Evolutionary conservation across 2,888 invertebrate species (phyloP).

Genomic region (Adelphocoris suturalis): DNA sequence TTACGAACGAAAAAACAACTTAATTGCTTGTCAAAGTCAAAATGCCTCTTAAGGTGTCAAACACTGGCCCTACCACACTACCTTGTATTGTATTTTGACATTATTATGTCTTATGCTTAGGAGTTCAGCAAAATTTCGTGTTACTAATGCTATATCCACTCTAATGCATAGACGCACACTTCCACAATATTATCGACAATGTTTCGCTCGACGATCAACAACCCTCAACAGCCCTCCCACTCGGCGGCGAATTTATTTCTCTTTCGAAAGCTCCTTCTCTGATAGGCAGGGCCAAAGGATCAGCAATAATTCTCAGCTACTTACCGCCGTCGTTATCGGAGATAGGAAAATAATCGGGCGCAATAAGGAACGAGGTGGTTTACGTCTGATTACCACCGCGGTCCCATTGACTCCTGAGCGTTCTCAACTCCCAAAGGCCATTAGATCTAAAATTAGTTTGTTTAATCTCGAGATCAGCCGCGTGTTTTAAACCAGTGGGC

Average conservation of each 20-base stretch:
- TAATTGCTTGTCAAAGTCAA: too few species aligned
- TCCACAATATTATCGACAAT: too few species aligned
- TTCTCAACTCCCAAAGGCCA: not conserved
- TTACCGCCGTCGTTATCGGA: constrained; percentile 26
- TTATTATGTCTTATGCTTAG: too few species aligned
- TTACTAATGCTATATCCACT: too few species aligned
- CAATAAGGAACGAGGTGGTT: constrained; percentile 27
- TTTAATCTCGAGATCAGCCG: constrained; percentile 33
- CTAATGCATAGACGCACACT: too few species aligned
- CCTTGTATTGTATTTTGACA: too few species aligned
- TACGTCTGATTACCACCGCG: constrained; percentile 18
- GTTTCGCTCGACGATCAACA: too few species aligned
- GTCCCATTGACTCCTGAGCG: constrained; percentile 32
- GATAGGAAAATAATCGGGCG: constrained; percentile 39
- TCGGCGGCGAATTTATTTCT: not conserved
- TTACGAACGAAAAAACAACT: too few species aligned
- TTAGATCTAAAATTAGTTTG: constrained; percentile 36
- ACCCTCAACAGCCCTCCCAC: not conserved
- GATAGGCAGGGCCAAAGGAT: not conserved
- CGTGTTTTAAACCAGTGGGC: constrained; percentile 28
- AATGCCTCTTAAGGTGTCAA: too few species aligned
- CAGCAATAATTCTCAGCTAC: constrained; percentile 26
- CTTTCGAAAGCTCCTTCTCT: not conserved
- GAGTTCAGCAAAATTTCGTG: too few species aligned
- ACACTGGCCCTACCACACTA: too few species aligned